phyloP scores from a whole-genome alignment of 2,888 invertebrate genomes.

The Platerodrilus igneus region DNA sequence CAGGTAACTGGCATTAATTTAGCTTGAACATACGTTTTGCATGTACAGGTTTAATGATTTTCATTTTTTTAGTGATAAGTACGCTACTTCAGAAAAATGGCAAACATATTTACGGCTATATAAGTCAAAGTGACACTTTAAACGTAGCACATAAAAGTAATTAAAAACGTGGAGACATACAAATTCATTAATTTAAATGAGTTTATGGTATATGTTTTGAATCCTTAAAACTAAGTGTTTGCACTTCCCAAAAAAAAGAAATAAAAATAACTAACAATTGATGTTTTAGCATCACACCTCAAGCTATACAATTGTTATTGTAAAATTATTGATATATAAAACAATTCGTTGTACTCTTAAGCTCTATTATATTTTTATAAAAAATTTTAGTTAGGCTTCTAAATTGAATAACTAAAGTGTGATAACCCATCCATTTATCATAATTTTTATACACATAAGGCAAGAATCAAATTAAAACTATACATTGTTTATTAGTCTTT shows the following conservation, averaged over 20 bases:
- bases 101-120: too few species aligned
- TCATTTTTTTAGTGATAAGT: too few species aligned
- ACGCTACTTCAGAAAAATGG: too few species aligned
- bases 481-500: slow-evolving; percentile 21
- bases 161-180: too few species aligned
- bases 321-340: slow-evolving; percentile 8
- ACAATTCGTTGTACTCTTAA: slow-evolving; percentile 22
- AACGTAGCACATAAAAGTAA: too few species aligned
- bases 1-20: too few species aligned
- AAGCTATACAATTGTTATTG: slow-evolving; percentile 10
- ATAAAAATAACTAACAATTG: slow-evolving; percentile 8
- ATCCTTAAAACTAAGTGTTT: slow-evolving; percentile 6
- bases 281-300: slow-evolving; percentile 12
- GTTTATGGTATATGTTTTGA: too few species aligned
- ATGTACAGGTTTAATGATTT: too few species aligned
- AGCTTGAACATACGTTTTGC: too few species aligned
- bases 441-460: slow-evolving; percentile 21
- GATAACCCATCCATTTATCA: slow-evolving; percentile 9
- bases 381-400: neutral
- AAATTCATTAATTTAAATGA: too few species aligned
- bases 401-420: slow-evolving; percentile 13
- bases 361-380: slow-evolving; percentile 12
- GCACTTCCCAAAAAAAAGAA: slow-evolving; percentile 8
- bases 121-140: too few species aligned
- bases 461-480: slow-evolving; percentile 16